Evolutionary conservation across 1,140 invertebrate genomes (phyloP).

Genomic region (Drosophila nigromelanica): DNA sequence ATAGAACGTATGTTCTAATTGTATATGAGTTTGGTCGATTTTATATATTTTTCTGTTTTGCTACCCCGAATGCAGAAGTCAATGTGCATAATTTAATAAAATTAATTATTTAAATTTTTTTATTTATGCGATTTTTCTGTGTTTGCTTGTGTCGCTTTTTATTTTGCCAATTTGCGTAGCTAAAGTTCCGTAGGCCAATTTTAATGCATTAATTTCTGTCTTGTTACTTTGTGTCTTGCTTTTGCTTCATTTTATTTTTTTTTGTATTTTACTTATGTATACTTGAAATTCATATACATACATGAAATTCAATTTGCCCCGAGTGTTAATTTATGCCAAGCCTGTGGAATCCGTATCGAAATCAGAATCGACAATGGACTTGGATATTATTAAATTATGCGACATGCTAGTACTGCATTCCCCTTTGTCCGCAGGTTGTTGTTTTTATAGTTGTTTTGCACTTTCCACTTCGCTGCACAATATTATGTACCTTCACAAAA

Average conservation of each 20-base stretch:
- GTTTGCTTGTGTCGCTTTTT: constrained; percentile 12
- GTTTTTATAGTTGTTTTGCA: constrained; percentile 51
- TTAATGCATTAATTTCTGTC: constrained; percentile 24
- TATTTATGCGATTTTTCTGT: constrained; percentile 67
- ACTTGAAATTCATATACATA: constrained; percentile 42
- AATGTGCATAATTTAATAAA: constrained; percentile 69
- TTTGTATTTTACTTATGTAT: constrained; percentile 31
- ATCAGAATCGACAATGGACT: constrained; percentile 42
- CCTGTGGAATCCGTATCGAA: constrained; percentile 25
- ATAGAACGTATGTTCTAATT: constrained; percentile 19
- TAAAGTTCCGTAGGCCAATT: constrained; percentile 41
- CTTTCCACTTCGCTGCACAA: constrained; percentile 70
- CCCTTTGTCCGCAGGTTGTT: constrained; percentile 34
- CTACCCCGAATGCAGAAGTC: constrained; percentile 25
- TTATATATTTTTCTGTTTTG: constrained; percentile 40
- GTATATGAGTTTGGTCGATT: constrained; percentile 14
- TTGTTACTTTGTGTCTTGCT: background rate
- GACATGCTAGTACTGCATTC: constrained; percentile 9
- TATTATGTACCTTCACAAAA: constrained; percentile 54
- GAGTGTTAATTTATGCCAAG: constrained; percentile 47
- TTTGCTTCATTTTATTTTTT: background rate
- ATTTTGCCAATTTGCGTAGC: constrained; percentile 15
- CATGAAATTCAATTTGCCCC: constrained; percentile 42
- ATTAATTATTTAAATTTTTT: constrained; percentile 83
- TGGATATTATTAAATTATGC: constrained; percentile 72